These are phyloP conservation scores for Chalcis sispes DNA, from an alignment of 2,888 invertebrate species.

Conservation along the genomic window DNA sequence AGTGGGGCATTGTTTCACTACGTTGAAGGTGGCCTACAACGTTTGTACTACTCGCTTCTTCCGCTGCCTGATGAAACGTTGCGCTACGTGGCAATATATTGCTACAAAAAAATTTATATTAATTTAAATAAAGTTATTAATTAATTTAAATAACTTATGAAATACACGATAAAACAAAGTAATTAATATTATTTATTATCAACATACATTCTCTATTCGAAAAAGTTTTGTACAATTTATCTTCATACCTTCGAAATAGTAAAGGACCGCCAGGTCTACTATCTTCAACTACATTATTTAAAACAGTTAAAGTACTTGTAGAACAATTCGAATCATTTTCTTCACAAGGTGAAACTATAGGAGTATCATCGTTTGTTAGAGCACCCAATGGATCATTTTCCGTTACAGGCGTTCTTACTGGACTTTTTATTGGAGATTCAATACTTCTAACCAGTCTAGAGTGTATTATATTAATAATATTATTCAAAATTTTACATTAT, in stretches of 20 bases:
- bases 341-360: constrained; percentile 73
- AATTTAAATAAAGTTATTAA: constrained; percentile 15
- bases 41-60: constrained; percentile 66
- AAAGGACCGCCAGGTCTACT: constrained; percentile 74
- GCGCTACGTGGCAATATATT: constrained; percentile 74
- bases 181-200: neutral
- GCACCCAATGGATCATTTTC: constrained; percentile 95
- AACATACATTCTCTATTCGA: neutral
- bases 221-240: neutral
- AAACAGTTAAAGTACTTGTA: constrained; percentile 73
- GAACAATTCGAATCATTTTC: constrained; percentile 75
- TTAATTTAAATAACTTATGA: neutral
- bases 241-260: constrained; percentile 70
- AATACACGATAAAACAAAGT: neutral
- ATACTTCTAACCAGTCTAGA: constrained; percentile 66
- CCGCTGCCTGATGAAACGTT: constrained; percentile 74
- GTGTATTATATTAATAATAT: constrained; percentile 1
- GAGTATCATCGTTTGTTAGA: constrained; percentile 77
- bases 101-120: constrained; percentile 55
- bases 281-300: constrained; percentile 69
- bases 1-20: constrained; percentile 74
- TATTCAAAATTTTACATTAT: neutral
- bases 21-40: constrained; percentile 71
- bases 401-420: constrained; percentile 87
- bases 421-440: constrained; percentile 74